phyloP scores from a whole-genome alignment of 2,113 vertebrate species.

The Ascaphus truei region DNA sequence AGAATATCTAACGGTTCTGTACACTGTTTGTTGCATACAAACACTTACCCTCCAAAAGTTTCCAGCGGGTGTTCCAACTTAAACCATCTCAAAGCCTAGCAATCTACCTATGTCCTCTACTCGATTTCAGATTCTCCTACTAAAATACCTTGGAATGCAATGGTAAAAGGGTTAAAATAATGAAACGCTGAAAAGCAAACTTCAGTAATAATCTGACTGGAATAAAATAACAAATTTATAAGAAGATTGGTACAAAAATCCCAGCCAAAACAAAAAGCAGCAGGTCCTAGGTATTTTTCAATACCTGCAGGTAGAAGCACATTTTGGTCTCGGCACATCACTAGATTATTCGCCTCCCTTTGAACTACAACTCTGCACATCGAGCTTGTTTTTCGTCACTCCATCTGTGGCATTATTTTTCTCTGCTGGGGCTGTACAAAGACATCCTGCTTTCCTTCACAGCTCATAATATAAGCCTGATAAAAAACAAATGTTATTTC shows the following conservation, averaged over 20 bases:
- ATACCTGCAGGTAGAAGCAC: background rate
- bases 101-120: too few relatives aligned
- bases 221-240: background rate
- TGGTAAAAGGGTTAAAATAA: background rate
- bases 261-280: background rate
- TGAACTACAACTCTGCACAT: background rate
- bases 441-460: constrained; percentile 9
- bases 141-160: too few relatives aligned
- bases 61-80: too few relatives aligned
- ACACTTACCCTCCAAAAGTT: too few relatives aligned
- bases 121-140: too few relatives aligned
- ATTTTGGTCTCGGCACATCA: background rate
- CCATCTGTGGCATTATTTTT: constrained; percentile 15
- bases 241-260: constrained; percentile 4
- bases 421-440: constrained; percentile 16
- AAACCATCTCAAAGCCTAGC: too few relatives aligned
- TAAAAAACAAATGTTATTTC: constrained; percentile 13
- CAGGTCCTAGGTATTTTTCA: background rate
- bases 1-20: too few relatives aligned
- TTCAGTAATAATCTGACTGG: background rate
- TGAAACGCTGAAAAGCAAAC: background rate
- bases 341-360: constrained; percentile 10
- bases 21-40: too few relatives aligned
- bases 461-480: constrained; percentile 13
- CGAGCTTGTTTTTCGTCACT: constrained; percentile 14